Evolutionary conservation across 1,140 invertebrate species (phyloP).

Genomic region (Dicyema japonicum): DNA sequence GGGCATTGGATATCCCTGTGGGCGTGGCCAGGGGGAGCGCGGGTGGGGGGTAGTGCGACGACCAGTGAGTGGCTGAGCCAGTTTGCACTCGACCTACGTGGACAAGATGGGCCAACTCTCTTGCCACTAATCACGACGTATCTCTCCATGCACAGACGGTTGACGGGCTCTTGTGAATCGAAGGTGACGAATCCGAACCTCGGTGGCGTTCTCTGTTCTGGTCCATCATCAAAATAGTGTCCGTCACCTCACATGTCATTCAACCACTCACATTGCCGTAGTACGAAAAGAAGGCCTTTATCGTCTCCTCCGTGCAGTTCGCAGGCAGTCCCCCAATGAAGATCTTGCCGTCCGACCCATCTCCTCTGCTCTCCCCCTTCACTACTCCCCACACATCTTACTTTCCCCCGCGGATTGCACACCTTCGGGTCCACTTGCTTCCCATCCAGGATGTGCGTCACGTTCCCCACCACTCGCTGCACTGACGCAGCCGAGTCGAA

Average conservation of each 20-base stretch:
- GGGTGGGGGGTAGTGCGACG: no score
- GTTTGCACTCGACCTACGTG: no score
- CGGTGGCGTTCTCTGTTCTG: conserved; percentile 3
- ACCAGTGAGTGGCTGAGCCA: no score
- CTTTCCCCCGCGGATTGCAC: conserved; percentile 3
- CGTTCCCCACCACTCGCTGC: conserved; percentile 4
- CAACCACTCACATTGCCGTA: conserved; percentile 3
- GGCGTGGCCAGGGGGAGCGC: no score
- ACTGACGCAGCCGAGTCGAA: conserved; percentile 5
- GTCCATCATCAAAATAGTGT: conserved; percentile 2
- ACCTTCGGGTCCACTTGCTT: conserved; percentile 3
- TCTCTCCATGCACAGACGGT: not conserved
- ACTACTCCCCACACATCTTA: conserved; percentile 1
- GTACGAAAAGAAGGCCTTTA: conserved; percentile 3
- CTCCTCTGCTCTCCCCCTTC: conserved; percentile 2
- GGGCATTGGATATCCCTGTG: no score
- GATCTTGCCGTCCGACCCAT: conserved; percentile 3
- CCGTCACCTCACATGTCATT: no score
- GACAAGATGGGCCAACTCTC: no score
- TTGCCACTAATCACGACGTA: conserved; percentile 3
- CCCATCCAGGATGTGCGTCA: conserved; percentile 4
- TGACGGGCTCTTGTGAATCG: conserved; percentile 2
- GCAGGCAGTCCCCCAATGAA: conserved; percentile 3
- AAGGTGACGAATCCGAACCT: conserved; percentile 4
- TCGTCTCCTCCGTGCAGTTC: conserved; percentile 1